These are phyloP conservation scores for Ophion ventricosus DNA, from an alignment of 2,888 invertebrate genomes.

Conservation along the genomic window DNA sequence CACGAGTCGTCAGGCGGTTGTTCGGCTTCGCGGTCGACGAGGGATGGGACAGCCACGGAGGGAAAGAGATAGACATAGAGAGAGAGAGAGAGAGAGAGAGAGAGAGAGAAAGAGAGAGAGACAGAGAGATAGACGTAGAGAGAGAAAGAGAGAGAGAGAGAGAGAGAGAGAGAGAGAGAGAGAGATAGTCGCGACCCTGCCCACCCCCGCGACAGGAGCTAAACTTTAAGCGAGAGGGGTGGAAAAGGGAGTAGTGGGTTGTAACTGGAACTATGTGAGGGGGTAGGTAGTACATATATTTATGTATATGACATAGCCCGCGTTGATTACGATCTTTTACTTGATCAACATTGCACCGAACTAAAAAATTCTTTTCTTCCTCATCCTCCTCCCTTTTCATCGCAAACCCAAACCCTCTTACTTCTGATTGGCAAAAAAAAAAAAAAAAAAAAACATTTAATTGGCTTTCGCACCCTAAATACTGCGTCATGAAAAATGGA, in stretches of 20 bases:
- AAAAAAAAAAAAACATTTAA: too few species aligned
- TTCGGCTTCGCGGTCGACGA: constrained; percentile 56
- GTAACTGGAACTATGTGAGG: constrained; percentile 34
- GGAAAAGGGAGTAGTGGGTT: constrained; percentile 43
- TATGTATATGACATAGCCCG: neutral
- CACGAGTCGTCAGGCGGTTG: constrained; percentile 58
- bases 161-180: constrained; percentile 25
- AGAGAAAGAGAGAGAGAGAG: constrained; percentile 4
- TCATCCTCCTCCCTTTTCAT: too few species aligned
- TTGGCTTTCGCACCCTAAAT: too few species aligned
- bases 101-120: constrained; percentile 20
- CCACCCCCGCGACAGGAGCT: constrained; percentile 20
- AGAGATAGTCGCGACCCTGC: constrained; percentile 37
- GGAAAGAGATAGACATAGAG: neutral
- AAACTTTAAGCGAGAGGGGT: constrained; percentile 36
- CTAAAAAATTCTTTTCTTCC: too few species aligned
- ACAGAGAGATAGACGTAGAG: neutral
- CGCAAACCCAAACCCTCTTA: too few species aligned
- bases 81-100: constrained; percentile 5
- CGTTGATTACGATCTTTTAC: too few species aligned
- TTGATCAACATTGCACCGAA: too few species aligned
- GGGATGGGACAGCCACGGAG: constrained; percentile 19
- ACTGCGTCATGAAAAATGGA: neutral
- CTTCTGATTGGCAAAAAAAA: neutral
- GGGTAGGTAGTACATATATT: constrained; percentile 25